These are phyloP conservation scores for Ceyx cyanopectus DNA, from an alignment of 2,113 vertebrate genomes.

Conservation along the genomic window DNA sequence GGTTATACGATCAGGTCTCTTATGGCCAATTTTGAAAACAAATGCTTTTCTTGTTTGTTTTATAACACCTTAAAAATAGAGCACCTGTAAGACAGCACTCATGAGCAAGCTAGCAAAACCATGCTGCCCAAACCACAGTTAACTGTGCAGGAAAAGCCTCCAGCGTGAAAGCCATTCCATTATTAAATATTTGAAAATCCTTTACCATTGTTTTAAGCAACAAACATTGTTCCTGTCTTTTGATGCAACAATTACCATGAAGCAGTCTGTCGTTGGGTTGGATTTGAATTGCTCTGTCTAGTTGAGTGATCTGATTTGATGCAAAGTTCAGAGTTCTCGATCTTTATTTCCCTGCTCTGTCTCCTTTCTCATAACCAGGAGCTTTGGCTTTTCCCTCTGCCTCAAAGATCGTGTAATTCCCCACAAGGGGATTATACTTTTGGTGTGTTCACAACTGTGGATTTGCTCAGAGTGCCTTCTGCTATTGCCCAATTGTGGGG, in stretches of 20 bases:
- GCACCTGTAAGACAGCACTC: not conserved
- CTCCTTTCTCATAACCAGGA: not conserved
- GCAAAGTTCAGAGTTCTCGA: not conserved
- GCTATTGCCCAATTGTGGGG: not conserved
- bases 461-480: conserved; percentile 18
- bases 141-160: not conserved
- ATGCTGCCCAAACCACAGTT: not conserved
- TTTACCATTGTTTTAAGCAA: conserved; percentile 1
- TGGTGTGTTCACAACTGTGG: not conserved
- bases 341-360: conserved; percentile 48
- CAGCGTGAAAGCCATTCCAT: not conserved
- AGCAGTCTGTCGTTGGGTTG: not conserved
- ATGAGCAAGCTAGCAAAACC: not conserved
- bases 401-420: not conserved
- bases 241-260: not conserved
- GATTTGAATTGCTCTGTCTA: not conserved
- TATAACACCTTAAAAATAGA: not conserved
- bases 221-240: not conserved
- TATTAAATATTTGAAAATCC: not conserved
- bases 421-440: not conserved
- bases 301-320: not conserved
- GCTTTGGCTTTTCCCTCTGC: not conserved
- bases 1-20: not conserved
- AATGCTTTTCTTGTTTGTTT: not conserved
- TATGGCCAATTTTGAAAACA: not conserved